Conservation (phyloP, 2,888 invertebrate species). For the Oscheius sp. region DNA sequence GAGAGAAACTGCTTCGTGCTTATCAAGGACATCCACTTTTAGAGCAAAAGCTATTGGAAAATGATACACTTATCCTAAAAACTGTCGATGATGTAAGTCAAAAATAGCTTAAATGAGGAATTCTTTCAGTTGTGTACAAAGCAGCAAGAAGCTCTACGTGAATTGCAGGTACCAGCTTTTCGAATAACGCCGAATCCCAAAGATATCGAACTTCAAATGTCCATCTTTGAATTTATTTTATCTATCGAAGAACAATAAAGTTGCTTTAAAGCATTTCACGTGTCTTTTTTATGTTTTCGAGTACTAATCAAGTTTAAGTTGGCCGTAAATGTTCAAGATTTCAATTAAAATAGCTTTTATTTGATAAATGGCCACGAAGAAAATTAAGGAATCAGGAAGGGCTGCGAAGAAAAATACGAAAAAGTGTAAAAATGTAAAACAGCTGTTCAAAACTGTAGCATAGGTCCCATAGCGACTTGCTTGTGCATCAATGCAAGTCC, state of each 20-base stretch:
- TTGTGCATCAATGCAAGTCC: neutral
- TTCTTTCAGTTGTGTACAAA: constrained; percentile 24
- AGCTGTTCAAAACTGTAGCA: constrained; percentile 4
- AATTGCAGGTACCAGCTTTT: constrained; percentile 29
- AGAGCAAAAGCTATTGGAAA: constrained; percentile 30
- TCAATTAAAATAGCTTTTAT: neutral
- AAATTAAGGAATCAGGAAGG: neutral
- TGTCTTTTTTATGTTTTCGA: neutral
- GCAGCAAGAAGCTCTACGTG: constrained; percentile 31
- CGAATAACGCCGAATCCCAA: constrained; percentile 32
- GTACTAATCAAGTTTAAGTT: neutral
- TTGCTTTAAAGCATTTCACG: neutral
- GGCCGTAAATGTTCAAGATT: neutral
- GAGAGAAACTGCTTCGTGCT: constrained; percentile 13
- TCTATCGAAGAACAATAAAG: neutral
- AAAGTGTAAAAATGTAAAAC: neutral
- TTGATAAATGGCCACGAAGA: neutral
- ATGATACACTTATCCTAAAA: constrained; percentile 19
- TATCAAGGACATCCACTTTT: constrained; percentile 31
- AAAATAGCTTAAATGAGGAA: neutral
- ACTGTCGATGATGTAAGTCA: constrained; percentile 12
- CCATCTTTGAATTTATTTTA: constrained; percentile 34
- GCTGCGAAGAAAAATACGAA: neutral
- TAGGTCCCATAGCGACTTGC: neutral
- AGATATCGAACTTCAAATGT: constrained; percentile 36